These are phyloP conservation scores for Xiphydria camelus DNA, from an alignment of 2,888 invertebrate species.

Conservation along the genomic window DNA sequence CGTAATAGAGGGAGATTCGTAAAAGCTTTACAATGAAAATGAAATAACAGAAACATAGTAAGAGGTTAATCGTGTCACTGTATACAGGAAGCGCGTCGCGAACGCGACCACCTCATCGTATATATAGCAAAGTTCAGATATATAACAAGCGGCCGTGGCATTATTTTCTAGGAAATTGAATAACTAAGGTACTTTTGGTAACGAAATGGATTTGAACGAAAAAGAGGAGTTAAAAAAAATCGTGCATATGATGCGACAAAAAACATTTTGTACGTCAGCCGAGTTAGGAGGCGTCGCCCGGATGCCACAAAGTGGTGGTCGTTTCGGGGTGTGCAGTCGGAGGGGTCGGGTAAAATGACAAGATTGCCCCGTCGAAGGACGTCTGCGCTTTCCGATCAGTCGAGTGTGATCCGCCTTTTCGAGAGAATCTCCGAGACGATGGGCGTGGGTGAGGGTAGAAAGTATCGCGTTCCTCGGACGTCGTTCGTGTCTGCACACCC, in stretches of 20 bases:
- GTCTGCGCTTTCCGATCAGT: no score
- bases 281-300: neutral
- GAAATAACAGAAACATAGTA: conserved; percentile 46
- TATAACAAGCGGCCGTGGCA: conserved; percentile 34
- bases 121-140: conserved; percentile 40
- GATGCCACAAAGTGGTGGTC: conserved; percentile 39
- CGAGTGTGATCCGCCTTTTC: no score
- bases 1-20: neutral
- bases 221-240: conserved; percentile 21
- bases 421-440: no score
- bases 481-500: neutral
- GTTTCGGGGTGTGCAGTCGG: conserved; percentile 1
- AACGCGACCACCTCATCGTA: conserved; percentile 15
- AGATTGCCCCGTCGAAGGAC: no score
- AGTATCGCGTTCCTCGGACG: neutral
- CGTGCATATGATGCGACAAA: conserved; percentile 43
- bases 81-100: conserved; percentile 8
- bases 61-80: neutral
- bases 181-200: conserved; percentile 21
- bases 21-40: conserved; percentile 25
- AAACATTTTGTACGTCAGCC: conserved; percentile 38
- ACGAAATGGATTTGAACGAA: conserved; percentile 12
- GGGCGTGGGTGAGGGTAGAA: no score
- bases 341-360: neutral
- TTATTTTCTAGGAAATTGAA: conserved; percentile 36